phyloP scores from a whole-genome alignment of 2,888 invertebrate species.

The Aethes cnicana region DNA sequence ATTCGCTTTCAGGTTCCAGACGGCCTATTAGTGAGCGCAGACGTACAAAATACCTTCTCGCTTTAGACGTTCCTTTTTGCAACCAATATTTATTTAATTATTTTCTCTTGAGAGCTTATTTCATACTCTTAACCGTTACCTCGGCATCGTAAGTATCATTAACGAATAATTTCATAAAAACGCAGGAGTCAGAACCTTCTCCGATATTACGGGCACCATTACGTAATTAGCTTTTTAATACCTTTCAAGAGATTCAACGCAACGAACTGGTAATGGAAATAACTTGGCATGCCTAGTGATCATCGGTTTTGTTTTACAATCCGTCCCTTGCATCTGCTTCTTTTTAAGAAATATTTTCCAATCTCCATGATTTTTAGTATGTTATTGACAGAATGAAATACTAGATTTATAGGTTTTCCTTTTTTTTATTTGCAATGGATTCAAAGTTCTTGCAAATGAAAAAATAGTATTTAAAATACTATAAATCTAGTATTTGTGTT shows the following conservation, averaged over 20 bases:
- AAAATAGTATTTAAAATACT: too few relatives aligned
- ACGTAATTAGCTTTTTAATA: conserved; percentile 1
- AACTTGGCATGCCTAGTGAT: too few relatives aligned
- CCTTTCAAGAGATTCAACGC: background rate
- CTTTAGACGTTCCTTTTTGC: background rate
- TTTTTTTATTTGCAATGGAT: too few relatives aligned
- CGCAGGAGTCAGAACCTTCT: background rate
- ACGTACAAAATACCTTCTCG: conserved; percentile 1
- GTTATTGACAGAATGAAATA: too few relatives aligned
- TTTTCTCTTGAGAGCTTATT: background rate
- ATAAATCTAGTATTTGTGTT: too few relatives aligned
- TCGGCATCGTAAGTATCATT: background rate
- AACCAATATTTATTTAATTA: background rate
- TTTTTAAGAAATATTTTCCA: too few relatives aligned
- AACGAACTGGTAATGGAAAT: too few relatives aligned
- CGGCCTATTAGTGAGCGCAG: background rate
- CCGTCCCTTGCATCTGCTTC: too few relatives aligned
- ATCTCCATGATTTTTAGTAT: too few relatives aligned
- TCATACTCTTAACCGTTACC: background rate
- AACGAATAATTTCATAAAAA: background rate
- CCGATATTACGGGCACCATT: conserved; percentile 3
- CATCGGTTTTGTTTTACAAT: too few relatives aligned
- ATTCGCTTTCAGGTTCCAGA: background rate
- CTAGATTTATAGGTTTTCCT: too few relatives aligned
- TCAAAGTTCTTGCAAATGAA: too few relatives aligned